Base-by-base conservation (phyloP, 1,140 invertebrate species). In the Frieseomelitta varia region DNA sequence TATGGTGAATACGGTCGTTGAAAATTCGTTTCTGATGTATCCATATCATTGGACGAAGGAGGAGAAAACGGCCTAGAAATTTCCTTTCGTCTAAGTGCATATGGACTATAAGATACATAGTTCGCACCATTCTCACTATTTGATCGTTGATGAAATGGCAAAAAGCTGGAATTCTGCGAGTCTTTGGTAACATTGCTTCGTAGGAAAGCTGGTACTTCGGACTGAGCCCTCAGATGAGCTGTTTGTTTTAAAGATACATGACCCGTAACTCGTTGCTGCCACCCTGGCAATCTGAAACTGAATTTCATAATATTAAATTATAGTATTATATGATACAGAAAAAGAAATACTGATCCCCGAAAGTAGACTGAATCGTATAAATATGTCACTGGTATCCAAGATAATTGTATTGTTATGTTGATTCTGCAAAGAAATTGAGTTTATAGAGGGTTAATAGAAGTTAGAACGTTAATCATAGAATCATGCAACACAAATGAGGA, bases 51-150 rank as follows among this genome's bases (percentile, higher is more conserved):
- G 10, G 82, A 79, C 21, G 85, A 76, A 68, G 91, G 88, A 17
- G 93, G 90, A 53, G 93, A 94, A 69, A 93, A 95, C 58, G 93
- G 90, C 82, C 93, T 90, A 30, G 85, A 87, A n/a, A 92, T 91
- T 75, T 95, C 94, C 69, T 92, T 91, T 47, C 94, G 88, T 61
- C 93, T 93, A 24, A 93, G 79, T 10, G 92, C 91, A 83, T 95
- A 95, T 6, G 94, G 94, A 89, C 94, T 95, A 79, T 94, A 95
- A 11, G 94, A 92, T 68, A 94, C 90, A 53, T 94, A 94, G 55
- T 87, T 91, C 21, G 91, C 87, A 55, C 91, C 91, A 85, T 94
- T 95, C 69, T 94, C 94, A 81, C 91, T 93, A 56, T 88, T 91
- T n/a, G 89, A 88, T 79, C 93, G 90, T 77, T 93, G 92, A 85